Base-by-base conservation (phyloP, 2,113 vertebrate species). In the Ammodytes dubius region DNA sequence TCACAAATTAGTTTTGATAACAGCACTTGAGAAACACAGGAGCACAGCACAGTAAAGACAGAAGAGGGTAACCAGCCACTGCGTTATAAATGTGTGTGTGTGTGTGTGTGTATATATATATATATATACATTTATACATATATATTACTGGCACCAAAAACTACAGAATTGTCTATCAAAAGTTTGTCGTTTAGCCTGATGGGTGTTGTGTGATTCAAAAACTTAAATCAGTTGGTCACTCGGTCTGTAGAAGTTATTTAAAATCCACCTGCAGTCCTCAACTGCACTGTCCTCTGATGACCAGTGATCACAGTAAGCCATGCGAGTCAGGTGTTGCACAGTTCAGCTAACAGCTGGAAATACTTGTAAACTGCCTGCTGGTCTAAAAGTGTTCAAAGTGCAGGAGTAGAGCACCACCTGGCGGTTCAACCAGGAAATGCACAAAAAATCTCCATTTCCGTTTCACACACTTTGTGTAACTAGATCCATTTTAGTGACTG, bases 341-440 rank as follows among this genome's bases (percentile, higher is more conserved):
- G 42, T 19, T 12, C 49, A 57, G 15, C 64, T 39, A 60, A 47
- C 49, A 63, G 49, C 35, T 17, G 45, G n/a, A 56, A 39, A 9
- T 58, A 40, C 43, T 67, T n/a, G 45, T 5, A 53, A 70, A 39
- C 27, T 4, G 6, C 5, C 42, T 5, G 72, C 54, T 61, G n/a
- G 54, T 66, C 39, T 6, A 10, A 59, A 52, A 80, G 37, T 46
- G 3, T 7, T 53, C 59, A 61, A 46, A 82, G 70, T 39, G 70
- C 75, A 79, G 74, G 63, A 69, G 50, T 47, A 83, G 66, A 83
- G 86, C 87, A 64, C 93, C 94, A 85, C 87, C 94, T 93, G 56
- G 82, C 89, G 93, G 17, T 46, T 0, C 10, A 27, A 9, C 69
- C 63, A 60, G 58, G 65, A 77, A 43, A 80, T 52, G 27, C 80